These are phyloP conservation scores for Pitta sordida DNA, from an alignment of 2,113 vertebrate species.

Conservation along the genomic window DNA sequence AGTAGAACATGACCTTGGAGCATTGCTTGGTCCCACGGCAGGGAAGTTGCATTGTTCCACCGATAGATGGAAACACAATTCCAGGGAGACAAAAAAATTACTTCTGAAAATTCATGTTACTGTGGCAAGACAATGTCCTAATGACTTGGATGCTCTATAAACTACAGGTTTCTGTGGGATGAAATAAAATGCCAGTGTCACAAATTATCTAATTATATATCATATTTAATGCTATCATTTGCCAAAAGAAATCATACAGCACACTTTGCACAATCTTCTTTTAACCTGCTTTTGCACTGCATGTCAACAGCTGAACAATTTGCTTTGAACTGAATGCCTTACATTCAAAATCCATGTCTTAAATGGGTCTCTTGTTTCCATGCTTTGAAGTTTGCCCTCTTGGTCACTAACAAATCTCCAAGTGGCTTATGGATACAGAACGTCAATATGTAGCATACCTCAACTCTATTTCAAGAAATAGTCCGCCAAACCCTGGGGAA, in stretches of 20 bases:
- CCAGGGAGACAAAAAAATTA: neutral
- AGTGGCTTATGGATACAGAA: neutral
- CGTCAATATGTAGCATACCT: neutral
- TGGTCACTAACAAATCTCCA: neutral
- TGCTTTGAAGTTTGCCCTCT: conserved; percentile 24
- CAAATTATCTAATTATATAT: neutral
- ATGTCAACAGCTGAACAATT: conserved; percentile 9
- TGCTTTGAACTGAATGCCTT: neutral
- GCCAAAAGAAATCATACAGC: neutral
- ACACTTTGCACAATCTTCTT: neutral
- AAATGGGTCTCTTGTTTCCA: neutral
- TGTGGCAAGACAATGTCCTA: neutral
- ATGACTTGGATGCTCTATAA: neutral
- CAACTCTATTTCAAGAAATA: neutral
- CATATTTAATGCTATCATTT: neutral
- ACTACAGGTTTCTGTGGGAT: neutral
- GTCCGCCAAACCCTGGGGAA: neutral
- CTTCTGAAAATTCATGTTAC: neutral
- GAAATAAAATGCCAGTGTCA: neutral
- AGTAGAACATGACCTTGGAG: conserved; percentile 29
- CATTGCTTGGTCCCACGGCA: fast-evolving
- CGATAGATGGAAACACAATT: conserved; percentile 58
- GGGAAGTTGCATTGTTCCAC: neutral
- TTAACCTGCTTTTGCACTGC: neutral
- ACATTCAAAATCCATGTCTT: conserved; percentile 1